A percentile compares a stretch with the other conserved stretches of the same genome.
Conservation (phyloP, 2,797 vertebrate genomes). For the Anas acuta region DNA sequence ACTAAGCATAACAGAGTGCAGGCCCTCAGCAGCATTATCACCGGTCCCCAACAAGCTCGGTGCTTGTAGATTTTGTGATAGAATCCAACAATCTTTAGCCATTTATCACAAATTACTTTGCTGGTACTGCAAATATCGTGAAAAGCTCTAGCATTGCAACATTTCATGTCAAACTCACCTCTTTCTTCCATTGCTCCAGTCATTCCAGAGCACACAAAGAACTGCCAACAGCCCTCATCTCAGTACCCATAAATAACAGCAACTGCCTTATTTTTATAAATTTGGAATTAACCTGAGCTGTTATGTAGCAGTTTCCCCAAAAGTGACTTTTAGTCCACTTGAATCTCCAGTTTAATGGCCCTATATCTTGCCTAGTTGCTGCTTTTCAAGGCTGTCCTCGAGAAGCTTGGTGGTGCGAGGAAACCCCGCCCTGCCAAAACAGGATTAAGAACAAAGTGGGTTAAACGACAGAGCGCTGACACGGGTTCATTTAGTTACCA, state of each 20-base stretch:
- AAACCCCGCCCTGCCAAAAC: background rate
- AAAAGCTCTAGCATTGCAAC: constrained; percentile 37
- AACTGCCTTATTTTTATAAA: constrained; percentile 59
- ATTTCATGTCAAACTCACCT: constrained; percentile 55
- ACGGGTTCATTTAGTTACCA: constrained; percentile 71
- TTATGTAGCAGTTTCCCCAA: constrained; percentile 45
- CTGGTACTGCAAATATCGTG: background rate
- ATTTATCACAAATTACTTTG: constrained; percentile 60
- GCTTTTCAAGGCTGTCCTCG: background rate
- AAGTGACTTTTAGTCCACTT: constrained; percentile 43
- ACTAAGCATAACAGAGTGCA: constrained; percentile 29
- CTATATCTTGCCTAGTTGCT: constrained; percentile 7
- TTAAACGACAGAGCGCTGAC: constrained; percentile 50
- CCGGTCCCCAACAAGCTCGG: constrained; percentile 23
- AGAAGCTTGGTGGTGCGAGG: background rate
- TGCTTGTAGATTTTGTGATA: constrained; percentile 55
- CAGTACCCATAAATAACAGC: constrained; percentile 59
- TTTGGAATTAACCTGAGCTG: constrained; percentile 59
- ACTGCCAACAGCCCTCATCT: constrained; percentile 61
- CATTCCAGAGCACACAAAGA: constrained; percentile 61
- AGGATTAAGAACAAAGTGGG: constrained; percentile 61
- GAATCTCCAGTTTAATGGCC: constrained; percentile 46
- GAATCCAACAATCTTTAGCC: constrained; percentile 43
- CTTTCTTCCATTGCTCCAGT: constrained; percentile 22
- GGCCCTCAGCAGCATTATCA: constrained; percentile 51